Base-by-base conservation (phyloP, 2,797 vertebrate species). In the Parambassis ranga region DNA sequence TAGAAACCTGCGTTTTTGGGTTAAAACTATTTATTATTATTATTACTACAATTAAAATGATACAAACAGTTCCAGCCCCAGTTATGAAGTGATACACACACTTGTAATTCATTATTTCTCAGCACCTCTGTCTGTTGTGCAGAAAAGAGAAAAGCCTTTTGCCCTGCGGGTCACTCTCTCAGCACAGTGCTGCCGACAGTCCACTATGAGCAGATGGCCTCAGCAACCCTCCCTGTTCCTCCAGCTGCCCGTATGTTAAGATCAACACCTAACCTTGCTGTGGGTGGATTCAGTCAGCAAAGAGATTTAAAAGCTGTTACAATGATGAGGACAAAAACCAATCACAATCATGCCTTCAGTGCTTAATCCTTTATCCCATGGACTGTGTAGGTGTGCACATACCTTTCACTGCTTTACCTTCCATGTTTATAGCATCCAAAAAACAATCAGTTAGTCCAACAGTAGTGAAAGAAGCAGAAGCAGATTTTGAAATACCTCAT, bases 191-290 rank as follows among this genome's bases (percentile, higher is more conserved):
- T n/a, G n/a, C 16, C 64, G 62, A 60, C 65, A 43, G 58, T 70
- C 61, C 44, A 35, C 65, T 48, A 24, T 4, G 55, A 82, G 63
- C 90, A 92, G 84, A 90, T 89, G 86, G 84, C 58, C 62, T 39
- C 62, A 77, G 80, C 72, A 51, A 74, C 18, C 68, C 65, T 51
- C 46, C 33, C 58, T 65, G 77, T 65, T 81, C 58, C 50, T 57
- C 55, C 71, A 67, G 71, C 69, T 57, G 35, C 30, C 71, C 70
- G 20, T 71, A 41, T 86, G 84, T 65, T 86, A 35, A 38, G 36
- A 61, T 38, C 9, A 26, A 53, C 49, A 41, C 74, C 38, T 75
- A 68, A 35, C 70, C 55, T 47, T 59, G 43, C 30, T 36, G 37
- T 48, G 24, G 36, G 42, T 32, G 49, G 33, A 66, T 66, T 31